Base-by-base conservation (phyloP, 2,797 vertebrate species). In the Sebastes trivittatus region DNA sequence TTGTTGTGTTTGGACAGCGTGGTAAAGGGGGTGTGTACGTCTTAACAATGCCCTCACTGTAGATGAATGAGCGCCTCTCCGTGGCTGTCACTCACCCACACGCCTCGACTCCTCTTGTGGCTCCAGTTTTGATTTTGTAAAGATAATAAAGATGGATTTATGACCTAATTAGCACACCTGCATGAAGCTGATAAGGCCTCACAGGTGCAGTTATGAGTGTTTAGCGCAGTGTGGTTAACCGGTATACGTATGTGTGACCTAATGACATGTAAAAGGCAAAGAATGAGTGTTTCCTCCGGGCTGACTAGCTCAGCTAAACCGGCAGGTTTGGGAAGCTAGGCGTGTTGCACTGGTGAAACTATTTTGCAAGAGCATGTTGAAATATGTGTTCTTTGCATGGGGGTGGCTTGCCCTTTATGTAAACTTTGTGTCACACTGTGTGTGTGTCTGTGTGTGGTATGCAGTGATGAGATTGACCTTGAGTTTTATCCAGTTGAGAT, bases 321-420 rank as follows among this genome's bases (percentile, higher is more conserved):
- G 65, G 63, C 86, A 65, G 89, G 93, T 95, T 90, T 91, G 25
- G 32, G 81, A 69, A 75, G 67, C 23, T 1, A 87, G 84, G 86
- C 84, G 64, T 89, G 88, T 81, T 81, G 11, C 10, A 11, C 52
- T 85, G 42, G 22, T 91, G 84, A 92, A 90, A 89, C 82, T 85
- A 83, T 94, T 92, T 90, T 42, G 89, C 75, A 94, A 94, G 72
- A 84, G 74, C 0, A 5, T 94, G 94, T 92, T 87, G 93, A 94
- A 93, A 94, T 85, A 23, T 83, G 36, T 70, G 63, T 76, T 80
- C 74, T 77, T 7, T 3, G 62, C 80, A 55, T 8, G 2, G 32
- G 52, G 60, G 70, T 55, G 60, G 23, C 7, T 30, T 49, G 54
- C 52, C 61, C 81, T 82, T 30, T 77, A 3, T 74, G 82, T 87